Evolutionary conservation across 1,140 invertebrate species (phyloP).

Genomic region (Hyles vespertilio): DNA sequence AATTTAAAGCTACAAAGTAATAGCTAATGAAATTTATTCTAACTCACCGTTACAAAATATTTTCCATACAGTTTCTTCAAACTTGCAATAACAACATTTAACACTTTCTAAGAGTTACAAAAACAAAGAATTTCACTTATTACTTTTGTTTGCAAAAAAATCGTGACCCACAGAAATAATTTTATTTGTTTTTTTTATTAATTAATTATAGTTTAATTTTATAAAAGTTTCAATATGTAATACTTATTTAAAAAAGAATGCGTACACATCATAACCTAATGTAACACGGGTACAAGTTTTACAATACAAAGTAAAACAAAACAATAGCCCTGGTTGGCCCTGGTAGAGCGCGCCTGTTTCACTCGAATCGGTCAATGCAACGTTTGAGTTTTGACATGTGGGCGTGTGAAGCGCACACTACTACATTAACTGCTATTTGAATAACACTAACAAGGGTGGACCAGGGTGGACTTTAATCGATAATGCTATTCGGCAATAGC

Average conservation of each 20-base stretch:
- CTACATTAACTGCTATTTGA: too few relatives aligned
- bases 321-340: background rate
- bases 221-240: too few relatives aligned
- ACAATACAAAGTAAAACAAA: constrained; percentile 8
- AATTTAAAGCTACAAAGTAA: constrained; percentile 3
- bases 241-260: background rate
- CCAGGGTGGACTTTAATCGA: too few relatives aligned
- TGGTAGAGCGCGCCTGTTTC: background rate
- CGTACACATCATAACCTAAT: background rate
- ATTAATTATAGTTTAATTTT: background rate
- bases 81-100: constrained; percentile 11
- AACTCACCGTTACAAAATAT: constrained; percentile 35
- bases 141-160: constrained; percentile 2
- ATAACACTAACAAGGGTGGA: too few relatives aligned
- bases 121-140: constrained; percentile 21
- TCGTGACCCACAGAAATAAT: background rate
- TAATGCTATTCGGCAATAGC: too few relatives aligned
- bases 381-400: too few relatives aligned
- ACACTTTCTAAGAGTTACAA: constrained; percentile 7
- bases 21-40: background rate
- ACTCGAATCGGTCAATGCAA: too few relatives aligned
- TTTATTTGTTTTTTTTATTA: background rate
- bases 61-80: constrained; percentile 33
- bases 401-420: too few relatives aligned
- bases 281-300: background rate